phyloP scores from a whole-genome alignment of 2,797 vertebrate species.

The Simalia tracyae region DNA sequence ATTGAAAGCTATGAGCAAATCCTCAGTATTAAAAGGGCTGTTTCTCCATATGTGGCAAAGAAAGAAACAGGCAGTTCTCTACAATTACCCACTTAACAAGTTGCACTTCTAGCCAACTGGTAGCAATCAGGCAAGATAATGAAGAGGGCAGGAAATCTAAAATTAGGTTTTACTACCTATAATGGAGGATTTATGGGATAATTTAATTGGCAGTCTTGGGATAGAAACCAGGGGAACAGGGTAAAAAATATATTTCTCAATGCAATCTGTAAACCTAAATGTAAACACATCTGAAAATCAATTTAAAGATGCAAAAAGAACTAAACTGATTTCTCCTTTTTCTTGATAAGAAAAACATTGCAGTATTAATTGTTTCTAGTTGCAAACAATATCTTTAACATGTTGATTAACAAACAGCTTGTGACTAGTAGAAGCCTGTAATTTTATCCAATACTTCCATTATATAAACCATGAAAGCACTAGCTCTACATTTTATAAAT shows the following conservation, averaged over 20 bases:
- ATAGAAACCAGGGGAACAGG: conserved; percentile 65
- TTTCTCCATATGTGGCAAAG: conserved; percentile 45
- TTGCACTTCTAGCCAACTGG: conserved; percentile 69
- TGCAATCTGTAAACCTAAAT: conserved; percentile 52
- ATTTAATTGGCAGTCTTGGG: conserved; percentile 81
- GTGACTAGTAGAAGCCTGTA: conserved; percentile 31
- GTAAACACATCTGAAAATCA: conserved; percentile 40
- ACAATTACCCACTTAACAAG: conserved; percentile 56
- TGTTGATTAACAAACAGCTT: conserved; percentile 10
- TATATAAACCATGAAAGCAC: conserved; percentile 7
- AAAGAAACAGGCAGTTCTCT: conserved; percentile 58
- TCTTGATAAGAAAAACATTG: conserved; percentile 20
- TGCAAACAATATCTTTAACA: not conserved
- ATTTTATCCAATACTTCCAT: conserved; percentile 7
- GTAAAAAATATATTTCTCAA: conserved; percentile 74
- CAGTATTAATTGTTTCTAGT: conserved; percentile 5
- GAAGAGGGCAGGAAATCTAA: conserved; percentile 81
- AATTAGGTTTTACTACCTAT: conserved; percentile 85
- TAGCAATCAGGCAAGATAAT: conserved; percentile 76
- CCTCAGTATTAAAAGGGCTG: conserved; percentile 30
- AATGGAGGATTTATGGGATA: conserved; percentile 81
- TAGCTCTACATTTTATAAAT: conserved; percentile 23
- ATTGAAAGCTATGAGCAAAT: conserved; percentile 56
- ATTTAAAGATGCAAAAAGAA: conserved; percentile 51
- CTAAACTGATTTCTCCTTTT: conserved; percentile 26